These are phyloP conservation scores for Limonius californicus DNA, from an alignment of 1,140 invertebrate species.

Conservation along the genomic window DNA sequence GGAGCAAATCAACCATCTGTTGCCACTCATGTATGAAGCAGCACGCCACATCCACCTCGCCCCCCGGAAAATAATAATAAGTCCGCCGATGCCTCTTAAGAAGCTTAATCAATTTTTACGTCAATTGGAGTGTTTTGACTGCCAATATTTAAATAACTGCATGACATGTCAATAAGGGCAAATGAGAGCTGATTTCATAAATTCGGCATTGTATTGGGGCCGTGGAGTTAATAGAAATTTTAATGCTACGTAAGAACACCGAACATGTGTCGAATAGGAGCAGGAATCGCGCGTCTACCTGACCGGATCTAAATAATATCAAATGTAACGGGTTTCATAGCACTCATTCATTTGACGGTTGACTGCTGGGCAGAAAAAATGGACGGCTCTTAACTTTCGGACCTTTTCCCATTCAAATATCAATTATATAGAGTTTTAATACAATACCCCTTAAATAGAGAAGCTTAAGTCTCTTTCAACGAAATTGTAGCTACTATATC, in stretches of 20 bases:
- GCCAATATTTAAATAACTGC: neutral
- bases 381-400: neutral
- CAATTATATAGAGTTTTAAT: neutral
- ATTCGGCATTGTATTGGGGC: neutral
- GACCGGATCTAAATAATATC: constrained; percentile 15
- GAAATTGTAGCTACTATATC: no score
- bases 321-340: constrained; percentile 18
- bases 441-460: no score
- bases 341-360: constrained; percentile 8
- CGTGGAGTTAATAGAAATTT: neutral
- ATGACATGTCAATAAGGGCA: neutral
- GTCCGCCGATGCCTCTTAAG: neutral
- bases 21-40: constrained; percentile 9
- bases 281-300: neutral
- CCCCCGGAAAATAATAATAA: constrained; percentile 4
- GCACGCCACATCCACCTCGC: constrained; percentile 12
- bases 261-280: constrained; percentile 9
- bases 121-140: constrained; percentile 2
- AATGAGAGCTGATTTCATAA: neutral
- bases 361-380: constrained; percentile 10
- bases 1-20: constrained; percentile 13
- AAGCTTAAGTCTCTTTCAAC: no score
- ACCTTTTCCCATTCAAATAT: neutral
- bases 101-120: neutral
- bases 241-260: neutral